Evolutionary conservation across 92 coral and sea anemone species (phyloP), one percentile per base, ranked within the genome.

Genomic region (Meandrina meandrites): DNA sequence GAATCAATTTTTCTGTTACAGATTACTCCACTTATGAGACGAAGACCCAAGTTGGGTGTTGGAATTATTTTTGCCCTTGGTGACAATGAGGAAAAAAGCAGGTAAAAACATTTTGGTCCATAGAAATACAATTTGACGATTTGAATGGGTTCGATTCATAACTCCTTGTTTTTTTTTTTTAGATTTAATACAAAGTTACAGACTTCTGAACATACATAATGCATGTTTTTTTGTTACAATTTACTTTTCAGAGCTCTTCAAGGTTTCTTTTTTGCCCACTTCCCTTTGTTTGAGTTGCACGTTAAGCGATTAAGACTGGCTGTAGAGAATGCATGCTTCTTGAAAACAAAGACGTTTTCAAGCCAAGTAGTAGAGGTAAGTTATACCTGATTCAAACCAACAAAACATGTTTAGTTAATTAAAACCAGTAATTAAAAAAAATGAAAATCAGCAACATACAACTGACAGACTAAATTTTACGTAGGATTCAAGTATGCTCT

Each of bases 241-340:
- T n/a, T n/a, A n/a, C n/a, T 34, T 76, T 81, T 35, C 91, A 96
- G 98, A 76, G 93, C 95, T 36, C 95, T 97, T 78, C 99, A 97
- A 81, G 95, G 95, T 64, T 95, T 94, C 80, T 95, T 95, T 83
- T 97, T 97, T 85, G 92, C 99, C 13, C 99, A 97, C 82, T 97
- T 95, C 53, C 99, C 99, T 11, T 86, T 97, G 67, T 86, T 97
- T 82, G 98, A 97, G 75, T 95, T 93, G 32, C 99, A 97, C 80
- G 87, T 91, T 8, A 92, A 95, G 86, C 94, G 94, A 21, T 88
- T 97, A 24, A 86, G 93, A 62, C 70, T 93, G 35, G 94, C 95
- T 48, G 90, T 97, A 27, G 99, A 97, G 80, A 95, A 91, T 75
- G 98, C 99, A 37, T 95, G 91, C 81, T 88, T 91, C 82, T 86